Percentiles rank a stretch among this genome's conserved stretches.
Conservation (phyloP, 2,888 invertebrate species). For the Leptinotarsa tumamoca region DNA sequence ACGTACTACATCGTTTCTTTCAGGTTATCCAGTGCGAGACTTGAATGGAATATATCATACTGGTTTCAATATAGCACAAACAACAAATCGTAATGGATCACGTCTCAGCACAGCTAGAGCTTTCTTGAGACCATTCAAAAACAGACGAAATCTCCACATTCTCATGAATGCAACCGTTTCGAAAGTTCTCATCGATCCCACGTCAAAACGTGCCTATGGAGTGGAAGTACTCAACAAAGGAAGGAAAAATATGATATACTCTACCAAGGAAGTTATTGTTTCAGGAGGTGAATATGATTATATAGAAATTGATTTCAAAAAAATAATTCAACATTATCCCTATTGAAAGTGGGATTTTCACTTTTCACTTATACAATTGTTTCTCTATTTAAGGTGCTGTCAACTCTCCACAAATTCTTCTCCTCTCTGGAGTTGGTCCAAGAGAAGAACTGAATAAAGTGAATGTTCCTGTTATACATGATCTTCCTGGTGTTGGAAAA, state of each 20-base stretch:
- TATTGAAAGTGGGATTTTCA: neutral
- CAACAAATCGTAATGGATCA: conserved; percentile 87
- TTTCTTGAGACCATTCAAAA: conserved; percentile 82
- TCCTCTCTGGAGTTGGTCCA: conserved; percentile 91
- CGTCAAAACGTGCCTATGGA: conserved; percentile 80
- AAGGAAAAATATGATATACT: conserved; percentile 71
- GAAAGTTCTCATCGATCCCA: conserved; percentile 80
- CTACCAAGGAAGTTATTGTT: conserved; percentile 78
- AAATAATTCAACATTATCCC: neutral
- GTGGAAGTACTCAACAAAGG: conserved; percentile 77
- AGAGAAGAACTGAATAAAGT: conserved; percentile 74
- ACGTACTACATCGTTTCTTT: conserved; percentile 18
- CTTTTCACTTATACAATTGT: conserved; percentile 1
- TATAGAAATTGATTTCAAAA: neutral
- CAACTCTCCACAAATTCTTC: conserved; percentile 91
- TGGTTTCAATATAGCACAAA: conserved; percentile 90
- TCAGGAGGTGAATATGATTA: conserved; percentile 65
- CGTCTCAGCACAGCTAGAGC: conserved; percentile 85
- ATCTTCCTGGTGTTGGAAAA: conserved; percentile 84
- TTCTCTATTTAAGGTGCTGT: conserved; percentile 75
- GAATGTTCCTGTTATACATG: conserved; percentile 76
- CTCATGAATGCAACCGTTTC: conserved; percentile 86
- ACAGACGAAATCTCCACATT: conserved; percentile 83
- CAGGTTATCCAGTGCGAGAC: conserved; percentile 81
- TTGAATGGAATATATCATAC: conserved; percentile 84